Evolutionary conservation across 2,888 invertebrate species (phyloP).

Genomic region (Augiades crinisus): DNA sequence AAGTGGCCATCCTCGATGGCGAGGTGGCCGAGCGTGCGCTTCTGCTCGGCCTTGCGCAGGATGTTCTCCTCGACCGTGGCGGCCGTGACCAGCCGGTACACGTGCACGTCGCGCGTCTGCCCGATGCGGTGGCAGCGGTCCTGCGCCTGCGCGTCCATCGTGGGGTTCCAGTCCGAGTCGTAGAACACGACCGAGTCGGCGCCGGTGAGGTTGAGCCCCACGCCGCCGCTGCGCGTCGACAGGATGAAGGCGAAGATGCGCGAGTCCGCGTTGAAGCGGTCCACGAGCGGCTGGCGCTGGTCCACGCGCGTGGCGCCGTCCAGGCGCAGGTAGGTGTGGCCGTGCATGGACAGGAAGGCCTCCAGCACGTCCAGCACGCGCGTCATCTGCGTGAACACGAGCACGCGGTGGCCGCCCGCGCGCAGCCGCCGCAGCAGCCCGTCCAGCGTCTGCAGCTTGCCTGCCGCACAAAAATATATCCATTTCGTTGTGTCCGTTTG

Average conservation of each 20-base stretch:
- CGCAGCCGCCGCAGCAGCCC: constrained; percentile 91
- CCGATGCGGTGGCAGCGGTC: constrained; percentile 99
- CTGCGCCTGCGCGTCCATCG: constrained; percentile 98
- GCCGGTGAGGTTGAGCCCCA: constrained; percentile 98
- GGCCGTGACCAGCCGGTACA: constrained; percentile 97
- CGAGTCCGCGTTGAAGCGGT: constrained; percentile 97
- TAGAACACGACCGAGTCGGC: constrained; percentile 99
- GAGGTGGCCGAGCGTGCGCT: constrained; percentile 95
- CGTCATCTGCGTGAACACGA: constrained; percentile 99
- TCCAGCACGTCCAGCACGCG: constrained; percentile 99
- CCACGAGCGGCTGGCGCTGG: constrained; percentile 94
- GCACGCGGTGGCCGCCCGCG: constrained; percentile 91
- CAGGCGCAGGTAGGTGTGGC: constrained; percentile 96
- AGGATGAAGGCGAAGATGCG: constrained; percentile 98
- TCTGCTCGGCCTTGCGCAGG: constrained; percentile 98
- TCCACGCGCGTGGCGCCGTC: constrained; percentile 98
- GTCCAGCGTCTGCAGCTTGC: constrained; percentile 95
- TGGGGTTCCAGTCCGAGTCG: constrained; percentile 99
- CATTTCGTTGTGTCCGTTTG: too few relatives aligned
- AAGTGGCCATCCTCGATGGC: constrained; percentile 99
- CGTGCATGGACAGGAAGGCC: constrained; percentile 97
- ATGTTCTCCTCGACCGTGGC: constrained; percentile 99
- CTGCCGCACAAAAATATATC: too few relatives aligned
- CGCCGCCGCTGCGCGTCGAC: constrained; percentile 98
- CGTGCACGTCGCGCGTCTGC: constrained; percentile 99